Evolutionary conservation across 1,140 invertebrate species (phyloP), one percentile per base, ranked within the genome.

Genomic region (Formica exsecta): DNA sequence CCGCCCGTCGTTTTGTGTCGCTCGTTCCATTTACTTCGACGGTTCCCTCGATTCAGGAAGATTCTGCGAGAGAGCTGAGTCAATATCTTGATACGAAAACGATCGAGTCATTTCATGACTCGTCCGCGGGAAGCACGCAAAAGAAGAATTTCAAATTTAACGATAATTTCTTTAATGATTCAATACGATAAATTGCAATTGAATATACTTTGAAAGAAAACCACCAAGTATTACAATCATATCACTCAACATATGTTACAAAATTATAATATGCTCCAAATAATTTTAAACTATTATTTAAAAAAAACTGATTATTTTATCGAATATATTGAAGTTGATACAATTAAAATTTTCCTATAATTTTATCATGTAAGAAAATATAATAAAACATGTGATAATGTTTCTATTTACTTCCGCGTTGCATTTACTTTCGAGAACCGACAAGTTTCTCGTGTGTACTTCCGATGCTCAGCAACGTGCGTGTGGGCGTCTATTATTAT

Each of bases 11-110:
- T 85, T 85, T 85, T 65, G 59, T 85, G 16, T 76, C 73, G 41
- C 48, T 44, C 73, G 62, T 85, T 66, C 62, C 83, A 77, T 85
- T 77, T 85, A 85, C 62, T 77, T 65, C 16, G 32, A 36, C 41
- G 22, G 6, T 66, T 44, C 19, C 36, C 32, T n/a, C 61, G 48
- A 70, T 70, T 57, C 64, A n/a, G 64, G 19, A 0, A 59, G 77
- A 70, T 25, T 9, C n/a, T 48, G 41, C 5, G 44, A 22, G 32
- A 70, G 32, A 70, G 36, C 22, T 41, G 51, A 68, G 36, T 70
- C 36, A 32, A 32, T 68, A 68, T 54, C 65, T 59, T 48, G 51
- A 70, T 70, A 57, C 48, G 36, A 16, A 68, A 66, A 68, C 16
- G n/a, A n/a, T 70, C 48, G 13, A 5, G 1, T 22, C 8, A 80